phyloP scores from a whole-genome alignment of 1,140 invertebrate genomes.

The Laodelphax striatellus region DNA sequence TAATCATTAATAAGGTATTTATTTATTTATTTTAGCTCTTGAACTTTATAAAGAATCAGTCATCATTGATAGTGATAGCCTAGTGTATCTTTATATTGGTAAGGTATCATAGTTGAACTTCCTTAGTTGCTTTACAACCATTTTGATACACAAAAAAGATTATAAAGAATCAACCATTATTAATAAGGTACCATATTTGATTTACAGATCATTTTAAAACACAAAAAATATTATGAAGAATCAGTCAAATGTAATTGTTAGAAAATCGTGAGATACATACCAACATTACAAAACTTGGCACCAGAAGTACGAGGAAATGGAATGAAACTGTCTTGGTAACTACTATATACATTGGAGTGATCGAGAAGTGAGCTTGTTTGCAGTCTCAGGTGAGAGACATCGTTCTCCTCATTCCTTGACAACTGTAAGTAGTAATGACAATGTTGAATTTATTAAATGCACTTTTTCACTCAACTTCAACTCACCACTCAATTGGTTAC shows the following conservation, averaged over 20 bases:
- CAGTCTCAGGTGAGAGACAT: slow-evolving; percentile 29
- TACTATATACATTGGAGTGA: slow-evolving; percentile 32
- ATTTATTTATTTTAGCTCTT: too few relatives aligned
- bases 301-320: slow-evolving; percentile 90
- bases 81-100: too few relatives aligned
- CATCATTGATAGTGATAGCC: too few relatives aligned
- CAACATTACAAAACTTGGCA: slow-evolving; percentile 81
- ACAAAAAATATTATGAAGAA: too few relatives aligned
- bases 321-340: slow-evolving; percentile 65
- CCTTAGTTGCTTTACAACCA: not conserved
- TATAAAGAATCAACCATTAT: not conserved
- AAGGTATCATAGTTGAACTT: too few relatives aligned
- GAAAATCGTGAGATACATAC: slow-evolving; percentile 30
- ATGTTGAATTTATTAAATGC: too few relatives aligned
- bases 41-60: too few relatives aligned
- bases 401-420: slow-evolving; percentile 34
- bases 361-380: slow-evolving; percentile 24
- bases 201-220: too few relatives aligned
- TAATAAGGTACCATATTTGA: not conserved
- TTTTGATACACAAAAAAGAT: not conserved
- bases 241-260: too few relatives aligned
- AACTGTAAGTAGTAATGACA: slow-evolving; percentile 26
- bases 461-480: too few relatives aligned
- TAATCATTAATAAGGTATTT: not conserved
- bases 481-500: too few relatives aligned